Conservation (phyloP, 2,797 vertebrate genomes). For the Cyprinodon diabolis region DNA sequence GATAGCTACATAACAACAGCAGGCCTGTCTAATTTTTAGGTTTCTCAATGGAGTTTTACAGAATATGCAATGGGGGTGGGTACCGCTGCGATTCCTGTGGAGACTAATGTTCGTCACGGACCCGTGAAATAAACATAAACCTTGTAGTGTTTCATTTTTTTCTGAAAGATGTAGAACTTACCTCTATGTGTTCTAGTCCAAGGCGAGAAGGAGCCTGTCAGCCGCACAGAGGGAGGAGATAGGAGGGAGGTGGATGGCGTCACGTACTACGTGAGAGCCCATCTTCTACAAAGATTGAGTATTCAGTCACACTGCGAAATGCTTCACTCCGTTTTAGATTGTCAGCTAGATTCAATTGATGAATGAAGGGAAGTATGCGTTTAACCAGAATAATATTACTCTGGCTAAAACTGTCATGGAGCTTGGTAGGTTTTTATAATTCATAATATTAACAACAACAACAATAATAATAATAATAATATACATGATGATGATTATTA, state of each 20-base stretch:
- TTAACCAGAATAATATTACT: background rate
- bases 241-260: constrained; percentile 51
- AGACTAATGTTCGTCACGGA: background rate
- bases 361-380: background rate
- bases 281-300: constrained; percentile 43
- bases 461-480: no score
- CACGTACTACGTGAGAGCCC: constrained; percentile 29
- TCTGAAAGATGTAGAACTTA: constrained; percentile 39
- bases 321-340: background rate
- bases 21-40: constrained; percentile 51
- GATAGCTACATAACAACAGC: background rate
- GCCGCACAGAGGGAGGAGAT: constrained; percentile 70
- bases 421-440: no score
- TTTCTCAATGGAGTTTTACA: constrained; percentile 19
- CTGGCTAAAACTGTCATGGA: no score
- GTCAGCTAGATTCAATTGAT: no score
- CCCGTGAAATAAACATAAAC: background rate
- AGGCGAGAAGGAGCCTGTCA: constrained; percentile 58
- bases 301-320: constrained; percentile 23
- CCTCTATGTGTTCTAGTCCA: constrained; percentile 66
- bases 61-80: background rate
- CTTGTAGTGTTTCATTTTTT: background rate
- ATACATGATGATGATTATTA: no score
- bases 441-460: no score
- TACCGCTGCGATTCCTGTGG: background rate